phyloP scores from a whole-genome alignment of 2,888 invertebrate species.

The Adelognathus sp. region DNA sequence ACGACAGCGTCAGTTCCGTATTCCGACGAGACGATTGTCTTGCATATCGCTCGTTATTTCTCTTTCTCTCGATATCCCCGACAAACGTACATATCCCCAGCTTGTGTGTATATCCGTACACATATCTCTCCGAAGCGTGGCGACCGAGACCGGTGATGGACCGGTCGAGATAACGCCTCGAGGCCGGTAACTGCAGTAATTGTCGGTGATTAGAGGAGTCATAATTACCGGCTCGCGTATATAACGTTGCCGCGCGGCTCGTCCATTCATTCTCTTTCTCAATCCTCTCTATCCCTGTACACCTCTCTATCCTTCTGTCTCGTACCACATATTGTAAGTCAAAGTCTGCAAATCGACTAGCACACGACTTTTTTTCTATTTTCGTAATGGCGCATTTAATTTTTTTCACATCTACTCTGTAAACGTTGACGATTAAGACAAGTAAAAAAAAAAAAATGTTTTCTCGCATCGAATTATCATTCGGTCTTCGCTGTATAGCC shows the following conservation, averaged over 20 bases:
- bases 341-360: background rate
- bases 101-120: slow-evolving; percentile 28
- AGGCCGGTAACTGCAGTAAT: slow-evolving; percentile 79
- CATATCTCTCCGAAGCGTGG: slow-evolving; percentile 52
- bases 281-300: slow-evolving; percentile 42
- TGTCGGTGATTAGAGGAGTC: slow-evolving; percentile 79
- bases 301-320: slow-evolving; percentile 17
- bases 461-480: slow-evolving; percentile 22
- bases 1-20: background rate
- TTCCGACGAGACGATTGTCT: slow-evolving; percentile 3
- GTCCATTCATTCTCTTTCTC: slow-evolving; percentile 73
- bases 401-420: background rate
- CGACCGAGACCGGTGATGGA: slow-evolving; percentile 62
- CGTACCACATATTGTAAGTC: slow-evolving; percentile 7
- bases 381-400: background rate
- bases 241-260: slow-evolving; percentile 60
- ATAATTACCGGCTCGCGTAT: slow-evolving; percentile 73
- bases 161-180: slow-evolving; percentile 77
- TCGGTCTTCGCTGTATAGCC: background rate
- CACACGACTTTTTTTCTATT: background rate
- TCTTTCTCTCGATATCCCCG: slow-evolving; percentile 47
- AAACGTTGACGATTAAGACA: slow-evolving; percentile 12
- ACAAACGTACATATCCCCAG: slow-evolving; percentile 37
- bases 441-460: background rate
- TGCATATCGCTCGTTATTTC: slow-evolving; percentile 40